These are phyloP conservation scores for Branchipolynoe longqiensis DNA, from an alignment of 2,888 invertebrate genomes.

Conservation along the genomic window DNA sequence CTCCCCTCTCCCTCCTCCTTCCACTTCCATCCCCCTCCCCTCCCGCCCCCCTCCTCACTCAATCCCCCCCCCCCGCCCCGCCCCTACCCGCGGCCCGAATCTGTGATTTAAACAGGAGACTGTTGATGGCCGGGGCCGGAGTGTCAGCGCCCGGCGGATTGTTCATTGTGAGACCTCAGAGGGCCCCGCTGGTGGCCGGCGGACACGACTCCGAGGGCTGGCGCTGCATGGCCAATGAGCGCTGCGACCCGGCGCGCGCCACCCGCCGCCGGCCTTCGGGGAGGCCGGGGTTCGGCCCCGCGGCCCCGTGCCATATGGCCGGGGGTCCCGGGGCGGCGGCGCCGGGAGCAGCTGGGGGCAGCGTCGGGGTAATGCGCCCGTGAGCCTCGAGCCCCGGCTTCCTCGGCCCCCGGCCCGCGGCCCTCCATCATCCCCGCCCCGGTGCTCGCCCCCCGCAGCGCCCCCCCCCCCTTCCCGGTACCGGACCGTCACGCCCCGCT, in stretches of 20 bases:
- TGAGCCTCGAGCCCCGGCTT: not conserved
- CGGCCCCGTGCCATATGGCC: constrained; percentile 3
- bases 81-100: not conserved
- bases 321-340: not conserved
- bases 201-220: constrained; percentile 5
- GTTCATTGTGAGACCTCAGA: constrained; percentile 37
- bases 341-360: not conserved
- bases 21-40: no score
- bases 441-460: not conserved
- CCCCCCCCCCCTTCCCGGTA: no score
- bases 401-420: not conserved
- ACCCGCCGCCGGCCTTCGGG: not conserved
- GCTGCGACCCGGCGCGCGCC: not conserved
- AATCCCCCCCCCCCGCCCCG: not conserved
- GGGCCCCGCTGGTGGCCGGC: constrained; percentile 19
- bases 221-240: constrained; percentile 46
- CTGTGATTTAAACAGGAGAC: constrained; percentile 1
- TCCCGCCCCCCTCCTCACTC: no score
- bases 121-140: constrained; percentile 44
- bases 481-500: constrained; percentile 6
- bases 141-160: not conserved
- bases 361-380: not conserved
- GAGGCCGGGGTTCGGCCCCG: constrained; percentile 42
- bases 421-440: constrained; percentile 37
- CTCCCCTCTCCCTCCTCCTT: no score